A percentile compares a stretch with the other conserved stretches of the same genome.
phyloP scores from a whole-genome alignment of 2,113 vertebrate species.

The Petrocephalus zakoni region DNA sequence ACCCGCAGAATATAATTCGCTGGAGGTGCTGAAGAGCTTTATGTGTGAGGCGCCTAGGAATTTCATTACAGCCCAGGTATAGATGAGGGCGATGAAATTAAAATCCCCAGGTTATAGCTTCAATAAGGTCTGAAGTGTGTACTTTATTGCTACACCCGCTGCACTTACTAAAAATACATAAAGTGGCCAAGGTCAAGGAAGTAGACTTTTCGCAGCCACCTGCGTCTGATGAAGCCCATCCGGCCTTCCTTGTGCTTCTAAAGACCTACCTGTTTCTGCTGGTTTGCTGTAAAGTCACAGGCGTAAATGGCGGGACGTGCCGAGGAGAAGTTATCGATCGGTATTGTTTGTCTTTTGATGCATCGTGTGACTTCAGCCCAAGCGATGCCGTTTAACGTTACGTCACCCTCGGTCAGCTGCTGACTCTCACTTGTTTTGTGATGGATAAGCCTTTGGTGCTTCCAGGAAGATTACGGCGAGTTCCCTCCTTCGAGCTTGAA shows the following conservation, averaged over 20 bases:
- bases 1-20: conserved; percentile 22
- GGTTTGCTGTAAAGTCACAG: not conserved
- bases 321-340: not conserved
- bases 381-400: not conserved
- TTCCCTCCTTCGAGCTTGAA: not conserved
- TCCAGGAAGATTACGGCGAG: not conserved
- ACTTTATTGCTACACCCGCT: conserved; percentile 21
- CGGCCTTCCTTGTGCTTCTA: not conserved
- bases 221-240: conserved; percentile 8
- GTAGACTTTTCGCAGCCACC: not conserved
- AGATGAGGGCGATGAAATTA: conserved; percentile 21
- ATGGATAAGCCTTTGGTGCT: not conserved
- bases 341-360: not conserved
- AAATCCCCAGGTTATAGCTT: conserved; percentile 29
- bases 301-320: not conserved
- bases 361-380: not conserved
- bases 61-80: conserved; percentile 23
- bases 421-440: not conserved
- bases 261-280: not conserved
- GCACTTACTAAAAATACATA: conserved; percentile 28
- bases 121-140: conserved; percentile 23
- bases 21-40: not conserved
- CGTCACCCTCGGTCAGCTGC: not conserved
- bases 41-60: conserved; percentile 9
- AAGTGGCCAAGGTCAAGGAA: conserved; percentile 23